phyloP scores from a whole-genome alignment of 2,888 invertebrate genomes.

The Pandemis heparana region DNA sequence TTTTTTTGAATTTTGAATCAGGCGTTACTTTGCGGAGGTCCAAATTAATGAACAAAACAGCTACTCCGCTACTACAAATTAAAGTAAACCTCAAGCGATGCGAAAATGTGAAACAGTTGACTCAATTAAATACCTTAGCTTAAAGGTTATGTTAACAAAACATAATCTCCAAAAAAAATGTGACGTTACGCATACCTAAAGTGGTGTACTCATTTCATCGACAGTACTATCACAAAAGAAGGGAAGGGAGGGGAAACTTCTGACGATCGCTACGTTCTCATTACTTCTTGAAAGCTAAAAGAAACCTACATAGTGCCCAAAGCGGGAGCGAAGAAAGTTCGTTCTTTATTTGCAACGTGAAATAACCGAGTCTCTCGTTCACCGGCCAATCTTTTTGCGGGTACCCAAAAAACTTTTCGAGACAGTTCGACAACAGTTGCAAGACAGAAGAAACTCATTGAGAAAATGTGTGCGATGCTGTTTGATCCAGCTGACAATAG shows the following conservation, averaged over 20 bases:
- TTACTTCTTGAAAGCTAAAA: conserved; percentile 3
- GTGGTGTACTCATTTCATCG: not conserved
- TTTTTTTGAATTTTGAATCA: too few species aligned
- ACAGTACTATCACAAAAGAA: not conserved
- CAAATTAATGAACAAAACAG: too few species aligned
- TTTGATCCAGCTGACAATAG: not conserved
- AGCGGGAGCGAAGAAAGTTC: conserved; percentile 1
- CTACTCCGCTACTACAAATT: too few species aligned
- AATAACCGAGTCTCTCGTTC: not conserved
- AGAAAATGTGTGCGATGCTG: not conserved
- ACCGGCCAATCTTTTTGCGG: conserved; percentile 5
- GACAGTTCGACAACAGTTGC: not conserved
- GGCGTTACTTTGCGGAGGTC: too few species aligned
- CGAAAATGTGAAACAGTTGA: too few species aligned
- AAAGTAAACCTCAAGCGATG: too few species aligned
- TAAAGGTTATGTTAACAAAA: too few species aligned
- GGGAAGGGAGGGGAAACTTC: not conserved
- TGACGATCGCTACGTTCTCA: not conserved
- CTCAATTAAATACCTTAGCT: too few species aligned
- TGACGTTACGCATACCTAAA: too few species aligned
- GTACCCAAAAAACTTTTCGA: not conserved
- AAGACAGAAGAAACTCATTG: not conserved
- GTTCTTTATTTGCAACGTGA: not conserved
- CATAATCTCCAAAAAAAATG: too few species aligned
- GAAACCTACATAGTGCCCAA: not conserved